phyloP scores from a whole-genome alignment of 2,797 vertebrate species.

The Rachycentron canadum region DNA sequence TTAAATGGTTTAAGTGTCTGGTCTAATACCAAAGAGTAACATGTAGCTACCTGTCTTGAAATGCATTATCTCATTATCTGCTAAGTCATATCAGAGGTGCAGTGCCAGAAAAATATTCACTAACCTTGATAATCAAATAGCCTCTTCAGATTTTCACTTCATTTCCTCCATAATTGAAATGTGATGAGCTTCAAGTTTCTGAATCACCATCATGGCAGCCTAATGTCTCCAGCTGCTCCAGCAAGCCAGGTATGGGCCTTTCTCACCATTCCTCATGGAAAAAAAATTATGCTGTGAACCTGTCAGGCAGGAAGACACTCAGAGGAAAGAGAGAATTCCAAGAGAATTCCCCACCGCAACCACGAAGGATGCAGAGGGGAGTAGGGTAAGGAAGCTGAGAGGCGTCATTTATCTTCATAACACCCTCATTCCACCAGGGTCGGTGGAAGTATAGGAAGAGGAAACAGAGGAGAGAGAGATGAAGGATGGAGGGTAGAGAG shows the following conservation, averaged over 20 bases:
- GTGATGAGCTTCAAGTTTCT: conserved; percentile 53
- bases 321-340: conserved; percentile 38
- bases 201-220: conserved; percentile 26
- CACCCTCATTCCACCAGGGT: conserved; percentile 53
- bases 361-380: conserved; percentile 59
- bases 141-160: conserved; percentile 44
- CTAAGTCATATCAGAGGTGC: conserved; percentile 23
- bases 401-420: conserved; percentile 75
- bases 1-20: neutral
- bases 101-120: conserved; percentile 31
- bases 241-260: conserved; percentile 7
- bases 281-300: conserved; percentile 32
- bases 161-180: conserved; percentile 66
- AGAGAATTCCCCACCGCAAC: conserved; percentile 44
- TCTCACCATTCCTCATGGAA: conserved; percentile 5
- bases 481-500: conserved; percentile 30
- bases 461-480: conserved; percentile 40
- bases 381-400: conserved; percentile 51
- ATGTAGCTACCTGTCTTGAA: conserved; percentile 4
- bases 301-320: conserved; percentile 34
- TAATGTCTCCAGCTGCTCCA: conserved; percentile 39
- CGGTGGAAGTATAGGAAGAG: conserved; percentile 20
- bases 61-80: conserved; percentile 10
- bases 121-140: conserved; percentile 48
- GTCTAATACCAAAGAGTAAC: conserved; percentile 11